A percentile compares a stretch with the other conserved stretches of the same genome.
phyloP scores from a whole-genome alignment of 2,113 vertebrate species.

The Mustela nigripes region DNA sequence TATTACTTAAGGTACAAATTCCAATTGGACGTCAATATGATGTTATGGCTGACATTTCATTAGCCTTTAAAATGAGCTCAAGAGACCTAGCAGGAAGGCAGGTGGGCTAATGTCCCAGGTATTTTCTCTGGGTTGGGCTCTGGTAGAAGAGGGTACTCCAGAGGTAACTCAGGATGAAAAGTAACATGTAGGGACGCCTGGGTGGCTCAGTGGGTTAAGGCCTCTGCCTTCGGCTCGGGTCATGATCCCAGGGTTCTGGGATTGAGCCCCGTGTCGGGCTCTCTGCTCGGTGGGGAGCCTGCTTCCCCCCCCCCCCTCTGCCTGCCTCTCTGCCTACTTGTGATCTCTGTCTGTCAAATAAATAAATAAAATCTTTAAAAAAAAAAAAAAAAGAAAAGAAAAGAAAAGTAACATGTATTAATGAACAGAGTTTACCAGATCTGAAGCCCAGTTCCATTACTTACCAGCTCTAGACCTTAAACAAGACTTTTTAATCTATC shows the following conservation, averaged over 20 bases:
- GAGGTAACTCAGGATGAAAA: background rate
- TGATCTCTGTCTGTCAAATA: too few relatives aligned
- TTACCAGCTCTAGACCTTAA: background rate
- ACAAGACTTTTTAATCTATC: background rate
- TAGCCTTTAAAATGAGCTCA: slow-evolving; percentile 54
- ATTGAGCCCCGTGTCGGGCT: too few relatives aligned
- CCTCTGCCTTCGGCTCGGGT: too few relatives aligned
- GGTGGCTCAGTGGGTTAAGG: too few relatives aligned
- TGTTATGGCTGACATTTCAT: slow-evolving; percentile 39
- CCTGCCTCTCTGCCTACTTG: too few relatives aligned
- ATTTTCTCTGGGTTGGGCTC: slow-evolving; percentile 3
- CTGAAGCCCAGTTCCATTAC: background rate
- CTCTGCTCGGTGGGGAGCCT: too few relatives aligned
- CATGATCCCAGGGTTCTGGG: too few relatives aligned
- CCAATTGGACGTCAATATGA: background rate
- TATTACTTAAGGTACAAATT: slow-evolving; percentile 45
- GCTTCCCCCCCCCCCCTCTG: too few relatives aligned
- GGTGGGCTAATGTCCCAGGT: background rate
- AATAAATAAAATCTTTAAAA: too few relatives aligned
- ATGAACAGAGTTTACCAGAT: background rate
- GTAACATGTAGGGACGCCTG: background rate
- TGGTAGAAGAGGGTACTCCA: background rate
- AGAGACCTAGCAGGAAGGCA: background rate
- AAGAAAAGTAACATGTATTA: background rate
- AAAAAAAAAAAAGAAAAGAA: too few relatives aligned